Evolutionary conservation across 2,888 invertebrate genomes (phyloP).

Genomic region (Thyatira batis): DNA sequence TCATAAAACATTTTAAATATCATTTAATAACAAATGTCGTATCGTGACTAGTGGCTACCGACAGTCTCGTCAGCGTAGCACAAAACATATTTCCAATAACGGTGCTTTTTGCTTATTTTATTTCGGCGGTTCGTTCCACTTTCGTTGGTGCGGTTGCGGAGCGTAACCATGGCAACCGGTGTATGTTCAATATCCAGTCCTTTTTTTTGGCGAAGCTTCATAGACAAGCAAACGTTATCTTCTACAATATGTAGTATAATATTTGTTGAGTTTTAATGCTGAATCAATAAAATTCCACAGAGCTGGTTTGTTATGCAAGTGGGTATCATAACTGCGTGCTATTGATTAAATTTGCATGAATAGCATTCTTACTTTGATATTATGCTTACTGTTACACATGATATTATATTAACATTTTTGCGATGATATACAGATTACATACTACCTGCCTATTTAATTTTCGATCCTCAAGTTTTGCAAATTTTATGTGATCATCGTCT

Average conservation of each 20-base stretch:
- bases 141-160: constrained; percentile 52
- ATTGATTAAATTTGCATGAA: background rate
- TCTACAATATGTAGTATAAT: background rate
- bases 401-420: background rate
- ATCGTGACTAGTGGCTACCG: constrained; percentile 13
- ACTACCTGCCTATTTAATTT: too few species aligned
- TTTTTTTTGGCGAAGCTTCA: constrained; percentile 23
- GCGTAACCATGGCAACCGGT: constrained; percentile 63
- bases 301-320: constrained; percentile 3
- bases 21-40: background rate
- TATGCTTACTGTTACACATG: background rate
- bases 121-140: constrained; percentile 69
- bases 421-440: too few species aligned
- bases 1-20: background rate
- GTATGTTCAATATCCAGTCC: constrained; percentile 57
- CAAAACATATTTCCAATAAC: constrained; percentile 43
- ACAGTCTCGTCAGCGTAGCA: constrained; percentile 13
- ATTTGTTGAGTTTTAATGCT: background rate
- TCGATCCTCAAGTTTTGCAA: background rate
- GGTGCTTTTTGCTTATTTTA: constrained; percentile 47
- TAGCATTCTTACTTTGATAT: background rate
- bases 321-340: background rate
- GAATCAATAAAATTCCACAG: constrained; percentile 4
- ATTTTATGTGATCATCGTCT: constrained; percentile 14
- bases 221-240: background rate